Evolutionary conservation across 2,797 vertebrate genomes (phyloP), one percentile per base, ranked within the genome.

Genomic region (Myiothlypis coronata): DNA sequence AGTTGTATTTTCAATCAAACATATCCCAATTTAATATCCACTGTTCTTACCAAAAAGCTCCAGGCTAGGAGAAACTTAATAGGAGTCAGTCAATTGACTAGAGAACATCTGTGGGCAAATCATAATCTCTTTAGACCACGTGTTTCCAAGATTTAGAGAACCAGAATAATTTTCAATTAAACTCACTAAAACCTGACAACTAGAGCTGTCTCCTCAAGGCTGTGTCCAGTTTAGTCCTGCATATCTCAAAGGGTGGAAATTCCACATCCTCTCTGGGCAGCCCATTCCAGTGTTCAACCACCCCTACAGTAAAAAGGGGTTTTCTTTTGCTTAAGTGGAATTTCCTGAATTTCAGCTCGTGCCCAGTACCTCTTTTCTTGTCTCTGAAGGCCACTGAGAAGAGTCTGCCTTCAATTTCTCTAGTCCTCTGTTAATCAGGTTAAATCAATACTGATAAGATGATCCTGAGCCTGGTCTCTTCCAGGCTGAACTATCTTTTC

Each of bases 111-210:
- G 5, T 75, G 34, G 59, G 35, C 26, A 83, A 87, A 77, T 47
- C 4, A 8, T 39, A 85, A 1, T 37, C 46, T 71, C 69, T 86
- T 85, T 71, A 92, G 49, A 83, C 2, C 43, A 61, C 32, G 9
- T n/a, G 3, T 68, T 93, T 81, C 46, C 60, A 71, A 77, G 37
- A 50, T 74, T 87, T 89, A 74, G 49, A 16, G 57, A 77, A 60
- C 30, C 46, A 55, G 35, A 79, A 19, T 53, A 79, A 46, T 49
- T 82, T 86, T 71, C 35, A 55, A 6, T 63, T 79, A 77, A 79
- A 63, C 37, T n/a, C 70, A 43, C 6, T 32, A 19, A 82, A 90
- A 61, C 20, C 70, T 72, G 44, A 13, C 23, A 52, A 15, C 27
- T 67, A 60, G 5, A 79, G 27, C 12, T 41, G 39, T 41, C 14